phyloP scores from a whole-genome alignment of 2,113 vertebrate genomes.

The Ailurus styani region DNA sequence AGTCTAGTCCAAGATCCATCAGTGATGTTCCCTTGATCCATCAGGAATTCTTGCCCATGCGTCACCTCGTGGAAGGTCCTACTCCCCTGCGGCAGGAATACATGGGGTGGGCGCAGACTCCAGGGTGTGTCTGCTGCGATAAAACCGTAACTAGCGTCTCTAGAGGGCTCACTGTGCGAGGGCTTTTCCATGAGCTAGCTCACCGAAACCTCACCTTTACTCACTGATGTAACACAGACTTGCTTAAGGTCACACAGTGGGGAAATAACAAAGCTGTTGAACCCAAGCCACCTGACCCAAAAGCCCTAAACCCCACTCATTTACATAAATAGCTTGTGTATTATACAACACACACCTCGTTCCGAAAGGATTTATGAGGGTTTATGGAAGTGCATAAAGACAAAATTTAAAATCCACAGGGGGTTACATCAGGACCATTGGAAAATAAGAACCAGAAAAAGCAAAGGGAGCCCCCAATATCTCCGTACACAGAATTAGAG shows the following conservation, averaged over 20 bases:
- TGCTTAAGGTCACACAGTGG: neutral
- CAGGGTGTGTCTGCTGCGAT: neutral
- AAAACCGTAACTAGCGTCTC: neutral
- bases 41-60: neutral
- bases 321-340: neutral
- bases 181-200: neutral
- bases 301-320: neutral
- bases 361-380: neutral
- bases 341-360: neutral
- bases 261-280: neutral
- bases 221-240: neutral
- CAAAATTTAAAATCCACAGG: neutral
- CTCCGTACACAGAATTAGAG: neutral
- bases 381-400: neutral
- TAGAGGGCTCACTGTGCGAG: fast-evolving
- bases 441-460: neutral
- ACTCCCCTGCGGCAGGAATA: neutral
- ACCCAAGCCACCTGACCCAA: neutral
- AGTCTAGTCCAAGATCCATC: neutral
- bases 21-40: neutral
- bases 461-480: fast-evolving
- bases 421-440: neutral
- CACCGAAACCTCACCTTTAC: neutral
- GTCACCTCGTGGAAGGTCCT: neutral
- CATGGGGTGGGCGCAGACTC: fast-evolving